A percentile compares a stretch with the other conserved stretches of the same genome.
Evolutionary conservation across 2,888 invertebrate species (phyloP).

Genomic region (Gibbula magus): DNA sequence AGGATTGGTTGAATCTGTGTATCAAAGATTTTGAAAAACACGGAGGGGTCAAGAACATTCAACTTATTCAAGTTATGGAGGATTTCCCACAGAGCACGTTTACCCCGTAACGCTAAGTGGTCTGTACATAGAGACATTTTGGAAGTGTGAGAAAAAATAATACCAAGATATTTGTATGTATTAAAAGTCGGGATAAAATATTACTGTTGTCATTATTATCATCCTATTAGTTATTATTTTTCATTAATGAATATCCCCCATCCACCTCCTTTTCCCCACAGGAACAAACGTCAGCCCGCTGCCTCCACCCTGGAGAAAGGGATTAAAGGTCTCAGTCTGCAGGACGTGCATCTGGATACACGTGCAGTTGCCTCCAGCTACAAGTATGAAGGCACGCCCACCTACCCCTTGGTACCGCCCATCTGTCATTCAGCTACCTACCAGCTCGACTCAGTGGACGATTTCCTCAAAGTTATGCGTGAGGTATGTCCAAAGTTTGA

Average conservation of each 20-base stretch:
- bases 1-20: too few species aligned
- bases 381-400: slow-evolving; percentile 42
- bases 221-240: too few species aligned
- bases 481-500: slow-evolving; percentile 44
- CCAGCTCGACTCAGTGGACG: slow-evolving; percentile 60
- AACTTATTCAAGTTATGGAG: too few species aligned
- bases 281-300: slow-evolving; percentile 34
- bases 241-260: not conserved
- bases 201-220: too few species aligned
- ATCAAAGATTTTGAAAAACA: too few species aligned
- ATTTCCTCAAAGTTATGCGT: slow-evolving; percentile 56
- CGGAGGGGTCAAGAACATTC: too few species aligned
- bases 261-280: not conserved
- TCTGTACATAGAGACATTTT: too few species aligned
- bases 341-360: slow-evolving; percentile 58
- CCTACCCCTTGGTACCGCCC: slow-evolving; percentile 63
- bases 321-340: slow-evolving; percentile 43
- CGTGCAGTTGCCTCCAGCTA: slow-evolving; percentile 51
- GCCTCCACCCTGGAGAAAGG: slow-evolving; percentile 31
- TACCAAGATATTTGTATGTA: too few species aligned
- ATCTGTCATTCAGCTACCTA: slow-evolving; percentile 69
- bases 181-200: too few species aligned
- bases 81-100: too few species aligned
- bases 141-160: too few species aligned
- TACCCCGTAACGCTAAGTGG: too few species aligned